These are phyloP conservation scores for Rhagologus leucostigma DNA, from an alignment of 2,113 vertebrate genomes.

Conservation along the genomic window DNA sequence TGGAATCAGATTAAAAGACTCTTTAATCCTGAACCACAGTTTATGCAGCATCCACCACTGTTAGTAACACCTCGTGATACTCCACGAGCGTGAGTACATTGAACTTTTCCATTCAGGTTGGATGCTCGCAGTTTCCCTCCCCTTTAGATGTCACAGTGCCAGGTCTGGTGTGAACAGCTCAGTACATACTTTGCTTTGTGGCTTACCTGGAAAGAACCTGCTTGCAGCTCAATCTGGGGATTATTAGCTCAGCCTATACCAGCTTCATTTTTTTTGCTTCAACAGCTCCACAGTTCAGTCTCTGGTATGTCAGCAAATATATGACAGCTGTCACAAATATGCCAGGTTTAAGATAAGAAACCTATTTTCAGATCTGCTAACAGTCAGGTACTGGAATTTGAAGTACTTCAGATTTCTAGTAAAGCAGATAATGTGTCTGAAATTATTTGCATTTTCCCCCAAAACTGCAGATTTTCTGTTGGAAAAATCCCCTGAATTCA, in stretches of 20 bases:
- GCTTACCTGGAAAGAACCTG: background rate
- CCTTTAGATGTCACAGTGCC: background rate
- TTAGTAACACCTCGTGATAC: background rate
- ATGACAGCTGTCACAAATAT: slow-evolving; percentile 37
- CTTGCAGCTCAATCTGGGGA: background rate
- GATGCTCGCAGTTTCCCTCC: background rate
- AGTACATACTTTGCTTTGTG: background rate
- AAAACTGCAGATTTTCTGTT: background rate
- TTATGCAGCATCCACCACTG: background rate
- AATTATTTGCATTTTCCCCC: background rate
- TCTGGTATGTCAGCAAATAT: slow-evolving; percentile 30
- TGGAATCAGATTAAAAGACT: background rate
- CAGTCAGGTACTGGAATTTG: slow-evolving; percentile 8
- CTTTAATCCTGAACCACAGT: background rate
- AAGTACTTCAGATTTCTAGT: background rate
- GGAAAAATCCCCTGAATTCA: background rate
- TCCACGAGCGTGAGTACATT: background rate
- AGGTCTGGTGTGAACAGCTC: background rate
- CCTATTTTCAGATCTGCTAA: slow-evolving; percentile 45
- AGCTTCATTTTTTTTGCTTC: background rate
- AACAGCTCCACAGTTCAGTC: background rate
- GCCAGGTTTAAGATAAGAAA: slow-evolving; percentile 25
- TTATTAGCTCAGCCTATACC: background rate
- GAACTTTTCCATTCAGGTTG: background rate
- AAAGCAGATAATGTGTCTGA: background rate